Percentiles rank a stretch among this genome's conserved stretches.
Conservation (phyloP, 1,140 invertebrate species). For the Orchesella cincta region DNA sequence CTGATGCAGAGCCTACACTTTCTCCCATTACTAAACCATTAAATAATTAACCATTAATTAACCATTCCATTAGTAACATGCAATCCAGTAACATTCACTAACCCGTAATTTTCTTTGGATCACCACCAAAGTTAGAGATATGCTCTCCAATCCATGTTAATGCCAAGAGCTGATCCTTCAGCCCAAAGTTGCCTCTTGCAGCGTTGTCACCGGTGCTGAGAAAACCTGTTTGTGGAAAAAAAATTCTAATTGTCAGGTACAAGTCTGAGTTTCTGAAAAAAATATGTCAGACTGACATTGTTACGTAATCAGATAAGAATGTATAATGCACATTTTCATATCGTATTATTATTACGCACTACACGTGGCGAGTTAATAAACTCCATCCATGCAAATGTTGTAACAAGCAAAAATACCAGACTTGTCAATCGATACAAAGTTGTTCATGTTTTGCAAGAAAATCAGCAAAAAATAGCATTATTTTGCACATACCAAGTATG, state of each 20-base stretch:
- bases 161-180: not conserved
- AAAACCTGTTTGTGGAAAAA: not conserved
- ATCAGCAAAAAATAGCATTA: no score
- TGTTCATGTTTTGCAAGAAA: no score
- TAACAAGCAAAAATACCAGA: no score
- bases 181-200: not conserved
- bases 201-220: not conserved
- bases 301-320: not conserved
- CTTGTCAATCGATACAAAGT: no score
- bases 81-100: no score
- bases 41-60: no score
- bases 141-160: not conserved
- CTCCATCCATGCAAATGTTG: no score
- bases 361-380: no score
- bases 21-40: constrained; percentile 21
- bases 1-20: not conserved
- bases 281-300: not conserved
- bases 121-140: not conserved
- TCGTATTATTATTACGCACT: no score
- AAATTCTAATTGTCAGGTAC: not conserved
- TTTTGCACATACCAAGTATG: no score
- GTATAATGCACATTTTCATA: not conserved
- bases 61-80: no score
- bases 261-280: not conserved
- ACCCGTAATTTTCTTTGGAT: constrained; percentile 10